A percentile compares a stretch with the other conserved stretches of the same genome.
These are phyloP conservation scores for Theodoxus fluviatilis DNA, from an alignment of 2,888 invertebrate species.

Conservation along the genomic window DNA sequence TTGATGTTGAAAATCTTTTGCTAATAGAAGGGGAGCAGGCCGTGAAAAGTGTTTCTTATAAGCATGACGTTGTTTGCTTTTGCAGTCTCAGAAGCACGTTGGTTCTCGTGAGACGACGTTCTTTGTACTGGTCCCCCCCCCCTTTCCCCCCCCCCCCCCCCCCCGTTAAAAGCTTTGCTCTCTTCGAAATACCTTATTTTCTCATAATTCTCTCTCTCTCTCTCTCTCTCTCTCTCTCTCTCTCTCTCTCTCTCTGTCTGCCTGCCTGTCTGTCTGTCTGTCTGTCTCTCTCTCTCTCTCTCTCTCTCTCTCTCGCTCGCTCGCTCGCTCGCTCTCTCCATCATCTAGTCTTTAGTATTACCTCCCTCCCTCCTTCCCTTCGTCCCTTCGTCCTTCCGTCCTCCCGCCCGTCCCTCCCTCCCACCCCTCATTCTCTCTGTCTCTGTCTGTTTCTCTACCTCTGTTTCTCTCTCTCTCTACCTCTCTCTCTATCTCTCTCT, in stretches of 20 bases:
- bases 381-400: constrained; percentile 3
- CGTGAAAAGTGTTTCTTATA: no score
- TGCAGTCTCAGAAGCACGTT: no score
- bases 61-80: no score
- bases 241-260: constrained; percentile 19
- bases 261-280: constrained; percentile 30
- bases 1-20: no score
- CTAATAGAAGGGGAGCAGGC: no score
- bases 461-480: constrained; percentile 15
- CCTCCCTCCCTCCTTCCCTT: not conserved
- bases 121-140: no score
- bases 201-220: no score
- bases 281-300: constrained; percentile 24
- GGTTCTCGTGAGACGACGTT: no score
- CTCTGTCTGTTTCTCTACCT: constrained; percentile 21
- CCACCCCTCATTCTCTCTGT: not conserved
- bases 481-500: constrained; percentile 23
- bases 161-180: no score
- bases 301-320: constrained; percentile 22
- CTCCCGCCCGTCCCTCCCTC: constrained; percentile 6
- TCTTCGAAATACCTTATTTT: no score
- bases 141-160: no score
- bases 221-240: no score
- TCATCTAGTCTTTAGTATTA: not conserved
- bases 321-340: constrained; percentile 21